phyloP scores from a whole-genome alignment of 2,113 vertebrate species.

The Hucho hucho region DNA sequence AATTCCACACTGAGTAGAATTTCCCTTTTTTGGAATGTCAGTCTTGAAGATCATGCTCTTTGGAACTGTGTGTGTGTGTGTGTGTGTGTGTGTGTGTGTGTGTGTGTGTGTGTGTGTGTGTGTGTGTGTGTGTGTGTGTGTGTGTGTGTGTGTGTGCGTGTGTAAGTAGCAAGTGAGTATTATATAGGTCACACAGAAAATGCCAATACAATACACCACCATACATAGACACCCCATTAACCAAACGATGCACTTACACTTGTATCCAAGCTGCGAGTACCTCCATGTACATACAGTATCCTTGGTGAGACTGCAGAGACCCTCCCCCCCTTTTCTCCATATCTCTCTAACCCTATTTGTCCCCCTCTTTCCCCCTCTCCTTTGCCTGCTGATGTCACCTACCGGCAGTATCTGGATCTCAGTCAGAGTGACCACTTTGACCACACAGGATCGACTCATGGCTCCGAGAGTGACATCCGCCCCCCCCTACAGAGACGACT shows the following conservation, averaged over 20 bases:
- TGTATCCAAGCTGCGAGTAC: not conserved
- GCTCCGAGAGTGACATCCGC: conserved; percentile 54
- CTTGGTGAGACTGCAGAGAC: not conserved
- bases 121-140: not conserved
- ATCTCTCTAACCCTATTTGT: not conserved
- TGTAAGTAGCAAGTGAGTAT: too few species aligned
- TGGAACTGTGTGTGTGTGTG: too few species aligned
- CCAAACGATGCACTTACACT: not conserved
- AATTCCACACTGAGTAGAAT: conserved; percentile 15
- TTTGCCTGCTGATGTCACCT: conserved; percentile 52
- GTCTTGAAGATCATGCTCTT: conserved; percentile 6
- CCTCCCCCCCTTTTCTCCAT: not conserved
- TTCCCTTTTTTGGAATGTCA: conserved; percentile 26
- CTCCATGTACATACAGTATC: not conserved
- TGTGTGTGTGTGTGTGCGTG: conserved; percentile 1
- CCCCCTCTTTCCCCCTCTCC: not conserved
- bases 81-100: not conserved
- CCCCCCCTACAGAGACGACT: conserved; percentile 32
- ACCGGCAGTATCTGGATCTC: conserved; percentile 76
- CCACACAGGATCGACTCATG: conserved; percentile 72
- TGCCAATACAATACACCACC: too few species aligned
- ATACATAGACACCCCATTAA: not conserved
- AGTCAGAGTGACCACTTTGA: conserved; percentile 77
- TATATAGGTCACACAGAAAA: too few species aligned
- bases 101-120: not conserved